Evolutionary conservation across 2,797 vertebrate species (phyloP), one percentile per base, ranked within the genome.

Genomic region (Lateolabrax maculatus): DNA sequence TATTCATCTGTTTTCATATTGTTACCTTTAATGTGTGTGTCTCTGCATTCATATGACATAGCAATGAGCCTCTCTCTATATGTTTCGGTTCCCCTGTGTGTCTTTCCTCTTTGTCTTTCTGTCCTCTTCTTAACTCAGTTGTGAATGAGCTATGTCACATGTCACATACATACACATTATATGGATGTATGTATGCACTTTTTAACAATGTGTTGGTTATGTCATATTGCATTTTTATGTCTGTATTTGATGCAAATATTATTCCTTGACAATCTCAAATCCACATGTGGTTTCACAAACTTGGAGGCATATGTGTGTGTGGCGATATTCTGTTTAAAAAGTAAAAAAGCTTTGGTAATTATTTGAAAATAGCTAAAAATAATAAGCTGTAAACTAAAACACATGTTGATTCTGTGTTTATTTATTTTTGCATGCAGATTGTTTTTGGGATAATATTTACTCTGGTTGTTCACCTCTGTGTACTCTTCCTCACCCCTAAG

Each of bases 211-310:
- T 72, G 37, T 72, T 55, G 11, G 16, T 75, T 9, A 76, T 79
- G 62, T 71, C 56, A 79, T 79, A 44, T 71, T 86, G 74, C 69
- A 80, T 77, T 71, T 62, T 66, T 64, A 46, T 84, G 72, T 77
- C 18, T 76, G 64, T 77, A 61, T 75, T 71, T 61, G 43, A 71
- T 79, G 74, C 77, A 90, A 89, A 90, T 91, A 85, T 88, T 82
- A 69, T 78, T 81, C 80, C 69, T 43, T 55, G 25, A 51, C 44
- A 75, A 80, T 87, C 71, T 84, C 43, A 74, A 75, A 83, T 77
- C 80, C 58, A 79, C 87, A 80, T 88, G 83, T 83, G 71, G 11
- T 69, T 80, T 81, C 21, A 37, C 1, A 1, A 36, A 31, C 43
- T 52, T 52, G n/a, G 5, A 72, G 12, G 19, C 25, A 10, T 41